Evolutionary conservation across 37 sponge, comb jelly and placozoan genomes (phyloP), one percentile per base, ranked within the genome.

Genomic region (Agelas oroides): DNA sequence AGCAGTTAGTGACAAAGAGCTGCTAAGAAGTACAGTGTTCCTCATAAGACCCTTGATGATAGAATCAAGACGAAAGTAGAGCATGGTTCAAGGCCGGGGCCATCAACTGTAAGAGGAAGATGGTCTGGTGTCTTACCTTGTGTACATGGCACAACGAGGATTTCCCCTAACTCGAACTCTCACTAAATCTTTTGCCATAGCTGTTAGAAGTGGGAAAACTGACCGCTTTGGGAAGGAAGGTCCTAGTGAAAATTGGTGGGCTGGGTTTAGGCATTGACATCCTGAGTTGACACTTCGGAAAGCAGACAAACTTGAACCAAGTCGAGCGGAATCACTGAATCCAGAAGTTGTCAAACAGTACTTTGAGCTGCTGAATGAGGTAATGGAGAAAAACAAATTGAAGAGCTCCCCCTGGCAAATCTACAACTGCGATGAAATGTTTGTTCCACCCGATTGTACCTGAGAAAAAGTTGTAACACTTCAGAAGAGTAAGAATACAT

Each of bases 381-480:
- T 64, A 36, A 5, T 77, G 1, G 55, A 65, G 3, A 56, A 66
- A 23, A 80, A 66, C 16, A 46, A 58, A 33, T 66, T 78, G 19
- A 64, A 12, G 18, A 1, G 38, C 31, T 12, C 2, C 6, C 80
- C 80, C 20, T 14, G 64, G 16, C 69, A 67, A 20, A 15, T 80
- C 0, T 80, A 54, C 20, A 80, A 80, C 69, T 80, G 80, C 30
- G 68, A 80, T 46, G 80, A 80, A 38, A 64, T 27, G 3, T 60
- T 60, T 1, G 56, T 80, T 16, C 80, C 69, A 21, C 56, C 67
- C 5, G 25, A 72, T 52, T 21, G 52, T 2, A 37, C 38, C 11
- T 27, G 71, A 37, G 71, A 70, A 39, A 70, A 70, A 21, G 40
- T 28, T 13, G 40, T 70, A 20, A 21, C 71, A 13, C n/a, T n/a